Conservation (phyloP, 2,797 vertebrate species). For the Limnodromus scolopaceus region DNA sequence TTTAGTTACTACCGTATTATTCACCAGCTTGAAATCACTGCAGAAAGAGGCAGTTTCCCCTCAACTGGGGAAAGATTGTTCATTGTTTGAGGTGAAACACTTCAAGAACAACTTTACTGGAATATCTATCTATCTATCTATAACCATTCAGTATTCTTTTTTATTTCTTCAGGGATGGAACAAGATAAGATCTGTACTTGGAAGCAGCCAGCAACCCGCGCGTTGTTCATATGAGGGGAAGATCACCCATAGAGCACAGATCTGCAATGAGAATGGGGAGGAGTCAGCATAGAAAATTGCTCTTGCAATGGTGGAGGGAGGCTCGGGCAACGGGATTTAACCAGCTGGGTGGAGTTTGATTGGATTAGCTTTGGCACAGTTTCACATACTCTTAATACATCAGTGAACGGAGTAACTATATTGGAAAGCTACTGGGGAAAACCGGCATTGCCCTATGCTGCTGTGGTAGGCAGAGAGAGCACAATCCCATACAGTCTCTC, state of each 20-base stretch:
- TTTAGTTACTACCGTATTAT: neutral
- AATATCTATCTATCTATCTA: neutral
- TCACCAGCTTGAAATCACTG: neutral
- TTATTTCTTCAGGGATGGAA: neutral
- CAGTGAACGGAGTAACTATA: conserved; percentile 34
- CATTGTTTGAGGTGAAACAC: neutral
- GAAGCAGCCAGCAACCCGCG: neutral
- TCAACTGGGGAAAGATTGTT: neutral
- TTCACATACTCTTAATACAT: conserved; percentile 35
- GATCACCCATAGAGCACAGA: neutral
- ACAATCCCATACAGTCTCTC: neutral
- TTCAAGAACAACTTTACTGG: neutral
- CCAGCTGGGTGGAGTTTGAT: conserved; percentile 40
- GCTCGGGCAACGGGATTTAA: conserved; percentile 18
- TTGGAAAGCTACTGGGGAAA: conserved; percentile 40
- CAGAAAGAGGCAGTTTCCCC: neutral
- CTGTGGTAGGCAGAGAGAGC: neutral
- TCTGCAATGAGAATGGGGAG: neutral
- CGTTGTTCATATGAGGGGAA: neutral
- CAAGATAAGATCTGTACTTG: neutral
- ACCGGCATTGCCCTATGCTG: conserved; percentile 20
- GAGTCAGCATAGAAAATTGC: neutral
- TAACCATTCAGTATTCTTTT: neutral
- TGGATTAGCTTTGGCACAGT: conserved; percentile 52
- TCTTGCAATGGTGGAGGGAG: neutral